Base-by-base conservation (phyloP, 2,797 vertebrate species). In the Smutsia temminckii region DNA sequence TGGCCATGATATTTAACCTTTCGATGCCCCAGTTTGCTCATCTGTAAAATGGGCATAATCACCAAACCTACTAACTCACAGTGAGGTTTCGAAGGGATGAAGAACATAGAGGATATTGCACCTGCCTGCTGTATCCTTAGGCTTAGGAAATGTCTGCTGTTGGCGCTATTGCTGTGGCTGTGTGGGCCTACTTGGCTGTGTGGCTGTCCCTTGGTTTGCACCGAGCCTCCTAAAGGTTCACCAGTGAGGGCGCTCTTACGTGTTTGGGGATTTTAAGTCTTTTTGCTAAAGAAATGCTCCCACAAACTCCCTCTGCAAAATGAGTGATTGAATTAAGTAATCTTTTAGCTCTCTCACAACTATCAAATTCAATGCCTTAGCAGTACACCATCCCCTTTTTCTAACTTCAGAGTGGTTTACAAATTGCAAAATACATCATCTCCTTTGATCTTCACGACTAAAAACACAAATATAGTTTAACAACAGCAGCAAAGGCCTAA, bases 381-480 rank as follows among this genome's bases (percentile, higher is more conserved):
- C 46, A 64, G 78, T 81, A 77, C 77, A 77, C 66, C 53, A 59
- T 92, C 78, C 66, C 49, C 42, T 78, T 16, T 72, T 77, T 86
- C 57, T 94, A 92, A 81, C 49, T 91, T 87, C 20, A 32, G 23
- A 61, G 49, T 92, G 63, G 77, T 71, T 95, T 89, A 46, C 71
- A 92, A 57, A 81, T 55, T 80, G 11, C 23, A 85, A 42, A 92
- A 64, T 75, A 8, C 42, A 46, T 86, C 86, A 27, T 78, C 17
- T 64, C 66, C 46, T 53, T 86, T 95, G 53, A 81, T 69, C 37
- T 94, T 78, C n/a, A 49, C 14, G 51, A 53, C 68, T 78, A 59
- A 83, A 77, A 81, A 89, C 32, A 80, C 18, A 75, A 23, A 51
- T 89, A 13, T 34, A 80, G 55, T 80, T 85, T 89, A 83, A 18